Conservation (phyloP, 1,140 invertebrate genomes). For the Aphis craccivora region DNA sequence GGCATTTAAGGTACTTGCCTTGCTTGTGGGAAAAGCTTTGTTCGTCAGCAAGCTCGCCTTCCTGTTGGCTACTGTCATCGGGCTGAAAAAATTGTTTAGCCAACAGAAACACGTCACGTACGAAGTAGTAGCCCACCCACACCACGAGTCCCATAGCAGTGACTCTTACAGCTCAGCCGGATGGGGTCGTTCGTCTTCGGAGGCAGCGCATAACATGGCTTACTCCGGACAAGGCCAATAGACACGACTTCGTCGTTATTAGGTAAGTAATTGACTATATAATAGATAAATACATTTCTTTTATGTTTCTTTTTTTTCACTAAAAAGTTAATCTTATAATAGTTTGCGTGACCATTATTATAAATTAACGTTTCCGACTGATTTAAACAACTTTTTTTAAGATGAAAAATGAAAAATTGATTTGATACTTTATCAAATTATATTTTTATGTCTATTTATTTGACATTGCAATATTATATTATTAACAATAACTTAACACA, state of each 20-base stretch:
- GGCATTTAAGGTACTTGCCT: slow-evolving; percentile 80
- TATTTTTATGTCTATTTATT: too few relatives aligned
- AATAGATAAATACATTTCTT: not conserved
- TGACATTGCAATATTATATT: not conserved
- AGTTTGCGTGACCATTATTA: not conserved
- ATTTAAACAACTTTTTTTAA: not conserved
- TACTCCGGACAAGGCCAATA: slow-evolving; percentile 69
- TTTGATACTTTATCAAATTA: not conserved
- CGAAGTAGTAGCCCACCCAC: slow-evolving; percentile 75
- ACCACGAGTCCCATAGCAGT: slow-evolving; percentile 65
- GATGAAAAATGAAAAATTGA: not conserved
- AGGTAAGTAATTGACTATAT: slow-evolving; percentile 38
- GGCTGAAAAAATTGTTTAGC: slow-evolving; percentile 81
- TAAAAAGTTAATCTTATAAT: not conserved
- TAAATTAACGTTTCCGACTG: too few relatives aligned
- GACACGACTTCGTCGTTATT: not conserved
- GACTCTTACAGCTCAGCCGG: slow-evolving; percentile 64
- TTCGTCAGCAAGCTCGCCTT: slow-evolving; percentile 83
- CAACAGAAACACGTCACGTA: slow-evolving; percentile 78
- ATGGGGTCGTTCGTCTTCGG: slow-evolving; percentile 70
- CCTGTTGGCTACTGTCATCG: slow-evolving; percentile 78
- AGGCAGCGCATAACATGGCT: slow-evolving; percentile 70
- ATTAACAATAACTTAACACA: not conserved
- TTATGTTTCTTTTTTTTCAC: not conserved
- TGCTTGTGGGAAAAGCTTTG: slow-evolving; percentile 82